Evolutionary conservation across 1,140 invertebrate species (phyloP), one percentile per base, ranked within the genome.

Genomic region (Hyposmocoma kahamanoa): DNA sequence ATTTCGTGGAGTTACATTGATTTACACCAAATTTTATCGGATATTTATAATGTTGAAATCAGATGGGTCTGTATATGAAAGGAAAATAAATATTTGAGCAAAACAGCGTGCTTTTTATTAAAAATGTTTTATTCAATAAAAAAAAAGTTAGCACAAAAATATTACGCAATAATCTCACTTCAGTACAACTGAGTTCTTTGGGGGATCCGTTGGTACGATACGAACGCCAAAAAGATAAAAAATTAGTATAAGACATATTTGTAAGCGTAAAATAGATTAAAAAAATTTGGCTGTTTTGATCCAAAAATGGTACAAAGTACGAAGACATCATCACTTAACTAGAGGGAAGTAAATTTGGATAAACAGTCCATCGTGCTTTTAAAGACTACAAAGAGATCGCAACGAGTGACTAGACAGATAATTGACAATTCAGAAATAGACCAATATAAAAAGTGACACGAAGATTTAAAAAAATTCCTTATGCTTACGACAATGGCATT

Each of bases 11-110:
- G 52, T 56, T 59, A 43, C 51, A 48, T 62, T 69, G 57, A 58
- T 62, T 61, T 69, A 67, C 59, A 67, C 59, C 56, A 59, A 61
- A 69, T n/a, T 57, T 60, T 63, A 72, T 67, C 48, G 56, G 59
- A 70, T 66, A 64, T 65, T 74, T 67, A 72, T 54, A 70, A 76
- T 60, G 47, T 77, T 67, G 59, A 78, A 78, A 71, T 77, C 67
- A 68, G 64, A 78, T 61, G 67, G 75, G 76, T 75, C 59, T 74
- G 74, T 79, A 73, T 78, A 76, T 73, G 73, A 53, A 73, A 62
- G 57, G 50, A 57, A 66, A 77, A 72, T 76, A 76, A 76, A 72
- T 70, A 77, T 62, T 73, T 64, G 68, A 72, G 66, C 61, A 71
- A 36, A 47, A 36, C 22, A 50, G 70, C 42, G 56, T 18, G 2